These are phyloP conservation scores for Drosophila eugracilis DNA, from an alignment of 1,140 invertebrate genomes.

Conservation along the genomic window DNA sequence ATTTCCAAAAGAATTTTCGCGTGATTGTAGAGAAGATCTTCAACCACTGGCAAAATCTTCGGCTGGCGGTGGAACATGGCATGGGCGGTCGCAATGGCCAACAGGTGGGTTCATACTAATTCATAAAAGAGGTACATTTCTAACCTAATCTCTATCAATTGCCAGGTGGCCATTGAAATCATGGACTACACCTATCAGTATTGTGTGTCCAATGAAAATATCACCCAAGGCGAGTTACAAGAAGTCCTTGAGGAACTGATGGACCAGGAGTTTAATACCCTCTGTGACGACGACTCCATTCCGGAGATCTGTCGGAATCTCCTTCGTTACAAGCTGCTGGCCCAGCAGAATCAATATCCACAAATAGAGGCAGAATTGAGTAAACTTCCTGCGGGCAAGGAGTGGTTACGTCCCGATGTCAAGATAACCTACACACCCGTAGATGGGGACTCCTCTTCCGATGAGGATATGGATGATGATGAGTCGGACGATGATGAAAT, in stretches of 20 bases:
- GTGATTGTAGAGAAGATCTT: slow-evolving; percentile 87
- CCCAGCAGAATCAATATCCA: slow-evolving; percentile 82
- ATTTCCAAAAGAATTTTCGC: slow-evolving; percentile 85
- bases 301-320: slow-evolving; percentile 86
- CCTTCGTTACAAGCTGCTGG: slow-evolving; percentile 84
- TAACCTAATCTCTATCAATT: slow-evolving; percentile 58
- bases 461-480: slow-evolving; percentile 84
- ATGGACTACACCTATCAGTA: slow-evolving; percentile 87
- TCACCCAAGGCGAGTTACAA: slow-evolving; percentile 86
- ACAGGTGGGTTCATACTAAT: slow-evolving; percentile 82
- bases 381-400: slow-evolving; percentile 80
- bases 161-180: slow-evolving; percentile 87
- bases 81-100: slow-evolving; percentile 88
- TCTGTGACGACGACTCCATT: slow-evolving; percentile 88
- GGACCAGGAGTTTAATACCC: slow-evolving; percentile 88
- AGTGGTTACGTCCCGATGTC: slow-evolving; percentile 83
- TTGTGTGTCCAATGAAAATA: slow-evolving; percentile 86
- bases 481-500: slow-evolving; percentile 58
- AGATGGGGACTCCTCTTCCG: slow-evolving; percentile 84
- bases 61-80: slow-evolving; percentile 88
- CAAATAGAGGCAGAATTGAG: slow-evolving; percentile 81
- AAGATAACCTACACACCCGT: slow-evolving; percentile 74
- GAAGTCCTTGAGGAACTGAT: slow-evolving; percentile 88
- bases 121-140: not conserved
- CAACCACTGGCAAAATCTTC: slow-evolving; percentile 88